A percentile compares a stretch with the other conserved stretches of the same genome.
phyloP scores from a whole-genome alignment of 2,113 vertebrate genomes.

The Salvator merianae region DNA sequence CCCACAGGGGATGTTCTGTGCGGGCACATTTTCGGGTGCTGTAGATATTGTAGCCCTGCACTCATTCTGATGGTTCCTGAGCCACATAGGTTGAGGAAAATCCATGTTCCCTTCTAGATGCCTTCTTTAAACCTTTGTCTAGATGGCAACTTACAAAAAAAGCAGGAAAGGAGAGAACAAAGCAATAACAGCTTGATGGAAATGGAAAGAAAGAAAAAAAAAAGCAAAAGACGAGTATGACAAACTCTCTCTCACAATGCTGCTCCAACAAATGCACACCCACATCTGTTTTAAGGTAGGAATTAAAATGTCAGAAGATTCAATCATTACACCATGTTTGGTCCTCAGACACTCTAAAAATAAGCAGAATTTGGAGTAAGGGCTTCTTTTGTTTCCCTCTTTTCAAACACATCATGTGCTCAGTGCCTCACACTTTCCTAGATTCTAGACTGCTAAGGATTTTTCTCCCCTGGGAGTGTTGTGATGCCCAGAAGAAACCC shows the following conservation, averaged over 20 bases:
- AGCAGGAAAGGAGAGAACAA: not conserved
- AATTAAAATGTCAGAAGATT: not conserved
- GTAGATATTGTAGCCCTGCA: too few species aligned
- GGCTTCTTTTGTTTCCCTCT: not conserved
- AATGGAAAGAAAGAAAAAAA: not conserved
- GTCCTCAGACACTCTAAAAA: not conserved
- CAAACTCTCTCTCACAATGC: not conserved
- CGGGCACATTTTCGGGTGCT: too few species aligned
- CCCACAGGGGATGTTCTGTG: too few species aligned
- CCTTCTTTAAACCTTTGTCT: too few species aligned
- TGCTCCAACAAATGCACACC: not conserved
- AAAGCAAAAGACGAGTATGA: accelerated
- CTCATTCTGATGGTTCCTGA: too few species aligned
- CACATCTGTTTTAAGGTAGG: not conserved
- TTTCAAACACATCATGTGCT: not conserved
- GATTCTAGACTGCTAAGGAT: not conserved
- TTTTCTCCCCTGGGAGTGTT: too few species aligned
- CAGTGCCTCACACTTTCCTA: not conserved
- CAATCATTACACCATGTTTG: not conserved
- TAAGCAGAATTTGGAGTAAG: not conserved
- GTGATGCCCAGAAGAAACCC: too few species aligned
- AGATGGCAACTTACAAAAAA: too few species aligned
- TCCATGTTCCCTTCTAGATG: too few species aligned
- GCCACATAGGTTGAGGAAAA: too few species aligned
- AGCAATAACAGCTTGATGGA: not conserved